Conservation (phyloP, 2,113 vertebrate genomes). For the Steatornis caripensis region DNA sequence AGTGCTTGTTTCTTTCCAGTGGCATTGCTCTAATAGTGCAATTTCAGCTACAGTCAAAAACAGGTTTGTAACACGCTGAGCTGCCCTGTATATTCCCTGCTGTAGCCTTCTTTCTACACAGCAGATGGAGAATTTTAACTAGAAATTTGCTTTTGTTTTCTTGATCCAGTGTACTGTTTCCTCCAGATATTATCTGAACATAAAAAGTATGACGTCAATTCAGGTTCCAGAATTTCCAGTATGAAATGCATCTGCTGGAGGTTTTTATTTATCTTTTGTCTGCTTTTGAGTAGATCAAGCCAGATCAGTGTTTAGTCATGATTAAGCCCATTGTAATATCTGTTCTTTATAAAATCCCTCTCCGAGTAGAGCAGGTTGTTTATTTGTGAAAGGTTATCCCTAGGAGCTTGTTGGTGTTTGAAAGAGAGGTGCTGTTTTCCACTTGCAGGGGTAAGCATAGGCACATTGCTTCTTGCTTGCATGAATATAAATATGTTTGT, state of each 20-base stretch:
- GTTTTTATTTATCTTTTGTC: conserved; percentile 56
- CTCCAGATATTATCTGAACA: conserved; percentile 49
- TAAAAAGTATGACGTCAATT: conserved; percentile 47
- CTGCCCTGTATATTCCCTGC: background rate
- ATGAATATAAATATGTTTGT: background rate
- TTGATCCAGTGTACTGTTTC: conserved; percentile 30
- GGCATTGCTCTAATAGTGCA: background rate
- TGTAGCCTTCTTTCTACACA: background rate
- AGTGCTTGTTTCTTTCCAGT: background rate
- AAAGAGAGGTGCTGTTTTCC: background rate
- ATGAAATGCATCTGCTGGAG: conserved; percentile 49
- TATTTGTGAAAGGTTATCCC: conserved; percentile 25
- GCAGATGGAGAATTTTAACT: conserved; percentile 1
- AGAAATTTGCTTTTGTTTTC: conserved; percentile 46
- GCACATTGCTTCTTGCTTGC: background rate
- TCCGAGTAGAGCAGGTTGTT: conserved; percentile 1
- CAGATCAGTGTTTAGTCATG: conserved; percentile 49
- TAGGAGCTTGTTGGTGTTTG: background rate
- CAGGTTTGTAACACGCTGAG: background rate
- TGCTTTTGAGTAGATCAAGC: conserved; percentile 38
- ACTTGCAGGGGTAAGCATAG: background rate
- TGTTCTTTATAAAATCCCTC: conserved; percentile 35
- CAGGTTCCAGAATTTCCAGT: conserved; percentile 47
- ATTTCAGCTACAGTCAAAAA: background rate
- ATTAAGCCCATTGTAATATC: conserved; percentile 53